Conservation (phyloP, 2,797 vertebrate genomes). For the Morus bassanus region DNA sequence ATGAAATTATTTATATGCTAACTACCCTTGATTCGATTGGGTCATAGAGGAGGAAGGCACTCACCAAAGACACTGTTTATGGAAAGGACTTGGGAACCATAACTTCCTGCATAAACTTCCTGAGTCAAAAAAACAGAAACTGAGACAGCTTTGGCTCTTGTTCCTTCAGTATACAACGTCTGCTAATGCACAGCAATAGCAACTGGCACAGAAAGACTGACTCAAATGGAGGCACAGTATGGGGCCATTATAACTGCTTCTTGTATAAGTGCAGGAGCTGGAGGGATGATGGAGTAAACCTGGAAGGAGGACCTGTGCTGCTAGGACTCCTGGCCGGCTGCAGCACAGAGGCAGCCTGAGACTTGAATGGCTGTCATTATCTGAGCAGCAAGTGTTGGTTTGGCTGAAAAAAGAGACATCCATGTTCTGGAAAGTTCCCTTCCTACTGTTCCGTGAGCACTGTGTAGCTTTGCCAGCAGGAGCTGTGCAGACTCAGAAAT, state of each 20-base stretch:
- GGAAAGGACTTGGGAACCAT: constrained; percentile 29
- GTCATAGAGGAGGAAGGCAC: not conserved
- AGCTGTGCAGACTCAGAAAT: not conserved
- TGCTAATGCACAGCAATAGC: not conserved
- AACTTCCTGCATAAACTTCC: constrained; percentile 45
- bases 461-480: constrained; percentile 14
- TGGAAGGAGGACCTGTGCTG: not conserved
- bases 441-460: not conserved
- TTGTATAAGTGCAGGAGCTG: not conserved
- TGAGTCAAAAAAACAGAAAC: constrained; percentile 1
- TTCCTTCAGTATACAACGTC: not conserved
- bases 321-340: not conserved
- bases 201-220: not conserved
- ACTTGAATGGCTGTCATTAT: not conserved
- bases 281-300: not conserved
- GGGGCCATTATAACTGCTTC: not conserved
- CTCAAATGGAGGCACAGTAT: not conserved
- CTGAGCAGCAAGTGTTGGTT: not conserved
- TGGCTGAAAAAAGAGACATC: not conserved
- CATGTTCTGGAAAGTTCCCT: constrained; percentile 36
- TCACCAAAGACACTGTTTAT: constrained; percentile 33
- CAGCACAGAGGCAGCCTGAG: not conserved
- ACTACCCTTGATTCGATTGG: not conserved
- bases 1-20: not conserved
- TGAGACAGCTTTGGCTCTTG: not conserved